Conservation (phyloP, 2,797 vertebrate genomes). For the Petrocephalus schoutedeni region DNA sequence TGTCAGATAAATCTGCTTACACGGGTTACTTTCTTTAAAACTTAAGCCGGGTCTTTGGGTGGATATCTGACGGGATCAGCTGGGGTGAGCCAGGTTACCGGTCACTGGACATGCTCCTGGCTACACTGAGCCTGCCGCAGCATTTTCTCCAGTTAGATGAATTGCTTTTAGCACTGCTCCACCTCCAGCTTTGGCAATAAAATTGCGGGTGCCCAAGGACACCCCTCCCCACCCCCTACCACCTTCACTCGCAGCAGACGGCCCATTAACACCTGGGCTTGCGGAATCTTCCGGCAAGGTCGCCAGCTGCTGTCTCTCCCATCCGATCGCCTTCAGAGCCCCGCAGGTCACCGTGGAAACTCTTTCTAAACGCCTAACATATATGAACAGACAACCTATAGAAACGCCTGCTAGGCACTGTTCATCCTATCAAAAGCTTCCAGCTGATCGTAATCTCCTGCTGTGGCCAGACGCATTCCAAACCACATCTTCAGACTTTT, state of each 20-base stretch:
- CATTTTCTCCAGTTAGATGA: not conserved
- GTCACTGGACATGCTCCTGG: not conserved
- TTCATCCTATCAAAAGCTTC: not conserved
- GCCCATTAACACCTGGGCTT: slow-evolving; percentile 8
- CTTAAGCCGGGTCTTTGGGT: not conserved
- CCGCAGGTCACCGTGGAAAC: not conserved
- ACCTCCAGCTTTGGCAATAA: not conserved
- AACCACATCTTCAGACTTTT: too few relatives aligned
- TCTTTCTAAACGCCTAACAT: not conserved
- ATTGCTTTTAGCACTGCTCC: not conserved
- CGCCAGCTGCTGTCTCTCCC: not conserved
- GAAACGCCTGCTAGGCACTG: not conserved
- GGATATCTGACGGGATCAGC: not conserved
- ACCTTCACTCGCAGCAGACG: not conserved
- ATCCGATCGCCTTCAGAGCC: not conserved
- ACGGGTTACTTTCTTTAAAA: not conserved
- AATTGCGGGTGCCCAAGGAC: not conserved
- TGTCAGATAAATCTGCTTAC: slow-evolving; percentile 6
- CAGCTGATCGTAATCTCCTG: not conserved
- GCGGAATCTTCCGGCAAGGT: slow-evolving; percentile 17
- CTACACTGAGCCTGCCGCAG: not conserved
- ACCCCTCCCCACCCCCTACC: not conserved
- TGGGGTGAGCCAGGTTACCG: not conserved
- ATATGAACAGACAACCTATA: not conserved
- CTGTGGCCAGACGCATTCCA: too few relatives aligned